These are phyloP conservation scores for Protomyctophum bolini DNA, from an alignment of 2,113 vertebrate genomes.

Conservation along the genomic window DNA sequence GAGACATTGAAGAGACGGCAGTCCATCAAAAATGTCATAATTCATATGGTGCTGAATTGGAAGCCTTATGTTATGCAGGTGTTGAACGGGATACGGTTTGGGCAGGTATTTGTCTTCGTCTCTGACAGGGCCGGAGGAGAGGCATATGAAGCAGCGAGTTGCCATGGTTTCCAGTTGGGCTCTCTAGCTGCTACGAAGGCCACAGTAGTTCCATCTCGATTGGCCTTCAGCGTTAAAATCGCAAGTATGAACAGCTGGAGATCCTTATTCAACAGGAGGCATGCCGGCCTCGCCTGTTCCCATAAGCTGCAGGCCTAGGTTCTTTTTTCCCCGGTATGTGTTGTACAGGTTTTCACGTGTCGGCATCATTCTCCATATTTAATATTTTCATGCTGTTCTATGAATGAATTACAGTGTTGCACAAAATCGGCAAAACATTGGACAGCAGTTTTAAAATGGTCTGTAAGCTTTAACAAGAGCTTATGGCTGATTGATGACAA, in stretches of 20 bases:
- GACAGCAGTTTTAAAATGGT: too few species aligned
- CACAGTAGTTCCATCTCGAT: conserved; percentile 65
- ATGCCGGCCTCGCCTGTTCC: too few species aligned
- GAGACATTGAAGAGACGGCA: conserved; percentile 56
- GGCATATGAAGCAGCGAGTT: conserved; percentile 71
- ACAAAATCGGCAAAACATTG: too few species aligned
- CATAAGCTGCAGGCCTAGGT: too few species aligned
- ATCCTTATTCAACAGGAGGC: conserved; percentile 38
- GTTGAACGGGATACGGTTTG: conserved; percentile 72
- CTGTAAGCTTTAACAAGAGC: too few species aligned
- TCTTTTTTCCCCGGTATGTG: too few species aligned
- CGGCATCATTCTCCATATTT: too few species aligned
- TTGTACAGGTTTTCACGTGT: too few species aligned
- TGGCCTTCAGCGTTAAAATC: conserved; percentile 64
- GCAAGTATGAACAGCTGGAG: conserved; percentile 57
- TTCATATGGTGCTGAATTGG: conserved; percentile 61
- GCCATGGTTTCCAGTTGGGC: conserved; percentile 82
- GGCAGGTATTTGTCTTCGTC: conserved; percentile 77
- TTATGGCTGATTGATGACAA: too few species aligned
- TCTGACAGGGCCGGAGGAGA: conserved; percentile 68
- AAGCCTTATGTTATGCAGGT: conserved; percentile 77
- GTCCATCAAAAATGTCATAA: conserved; percentile 60
- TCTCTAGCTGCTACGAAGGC: conserved; percentile 58
- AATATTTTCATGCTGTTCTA: too few species aligned
- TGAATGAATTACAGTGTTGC: too few species aligned